phyloP scores from a whole-genome alignment of 2,113 vertebrate species.

The Salvelinus alpinus region DNA sequence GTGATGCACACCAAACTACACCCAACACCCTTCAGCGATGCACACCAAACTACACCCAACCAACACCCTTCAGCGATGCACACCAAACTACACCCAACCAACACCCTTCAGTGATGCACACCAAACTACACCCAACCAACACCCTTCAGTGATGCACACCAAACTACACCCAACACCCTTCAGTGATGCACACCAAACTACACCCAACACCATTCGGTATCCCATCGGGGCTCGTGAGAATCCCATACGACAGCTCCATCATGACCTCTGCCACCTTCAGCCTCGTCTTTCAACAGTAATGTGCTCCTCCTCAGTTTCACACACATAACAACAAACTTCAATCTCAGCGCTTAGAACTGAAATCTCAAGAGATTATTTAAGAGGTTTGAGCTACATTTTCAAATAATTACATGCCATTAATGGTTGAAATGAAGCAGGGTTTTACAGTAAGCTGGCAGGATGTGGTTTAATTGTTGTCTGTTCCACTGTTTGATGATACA shows the following conservation, averaged over 20 bases:
- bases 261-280: constrained; percentile 61
- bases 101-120: too few species aligned
- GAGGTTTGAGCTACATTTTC: background rate
- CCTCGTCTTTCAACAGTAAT: constrained; percentile 53
- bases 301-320: constrained; percentile 30
- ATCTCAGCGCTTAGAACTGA: background rate
- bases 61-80: too few species aligned
- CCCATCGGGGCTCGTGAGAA: background rate
- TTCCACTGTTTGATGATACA: constrained; percentile 58
- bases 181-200: too few species aligned
- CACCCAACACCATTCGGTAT: background rate
- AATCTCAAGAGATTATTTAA: constrained; percentile 53
- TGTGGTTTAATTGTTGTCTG: constrained; percentile 67
- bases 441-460: constrained; percentile 36
- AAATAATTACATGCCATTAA: constrained; percentile 62
- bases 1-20: too few species aligned
- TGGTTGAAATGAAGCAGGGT: constrained; percentile 42
- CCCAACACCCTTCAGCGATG: too few species aligned
- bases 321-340: background rate
- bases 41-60: too few species aligned
- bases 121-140: too few species aligned
- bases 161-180: too few species aligned
- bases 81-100: too few species aligned
- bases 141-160: too few species aligned
- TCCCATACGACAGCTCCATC: background rate